Percentiles rank a stretch among this genome's conserved stretches.
Evolutionary conservation across 64 coral and sea anemone genomes (phyloP).

Genomic region (Montipora efflorescens): DNA sequence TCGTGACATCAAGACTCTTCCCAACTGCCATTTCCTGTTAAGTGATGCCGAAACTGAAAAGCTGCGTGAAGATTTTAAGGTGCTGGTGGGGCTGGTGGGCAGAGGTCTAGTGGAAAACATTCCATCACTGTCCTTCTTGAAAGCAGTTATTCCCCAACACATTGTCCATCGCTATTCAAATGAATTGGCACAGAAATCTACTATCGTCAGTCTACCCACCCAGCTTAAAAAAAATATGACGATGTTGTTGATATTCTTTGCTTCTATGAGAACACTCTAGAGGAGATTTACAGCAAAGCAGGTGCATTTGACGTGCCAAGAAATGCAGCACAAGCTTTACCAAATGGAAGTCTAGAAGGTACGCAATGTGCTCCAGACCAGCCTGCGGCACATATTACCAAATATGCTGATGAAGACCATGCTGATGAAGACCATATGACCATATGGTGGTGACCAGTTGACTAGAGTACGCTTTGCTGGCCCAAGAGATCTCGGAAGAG

Average conservation of each 20-base stretch:
- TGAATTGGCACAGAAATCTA: constrained; percentile 33
- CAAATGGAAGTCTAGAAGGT: not conserved
- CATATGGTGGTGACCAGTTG: constrained; percentile 65
- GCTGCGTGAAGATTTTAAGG: constrained; percentile 46
- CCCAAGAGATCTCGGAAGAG: constrained; percentile 42
- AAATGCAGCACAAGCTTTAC: constrained; percentile 7
- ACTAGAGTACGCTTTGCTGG: constrained; percentile 67
- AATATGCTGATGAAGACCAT: constrained; percentile 15
- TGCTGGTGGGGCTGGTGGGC: constrained; percentile 17
- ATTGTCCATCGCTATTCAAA: constrained; percentile 13
- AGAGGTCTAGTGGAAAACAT: constrained; percentile 1
- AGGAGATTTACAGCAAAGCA: constrained; percentile 18
- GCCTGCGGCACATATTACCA: constrained; percentile 18
- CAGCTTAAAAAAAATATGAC: constrained; percentile 50
- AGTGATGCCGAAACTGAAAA: constrained; percentile 13
- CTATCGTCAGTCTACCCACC: not conserved
- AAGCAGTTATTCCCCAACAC: constrained; percentile 58
- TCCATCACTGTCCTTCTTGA: constrained; percentile 37
- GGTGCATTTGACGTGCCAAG: not conserved
- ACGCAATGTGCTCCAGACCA: constrained; percentile 29
- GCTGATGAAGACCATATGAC: constrained; percentile 27
- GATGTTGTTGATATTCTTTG: constrained; percentile 46
- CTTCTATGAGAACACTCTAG: constrained; percentile 24
- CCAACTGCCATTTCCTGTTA: constrained; percentile 23
- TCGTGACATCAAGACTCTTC: constrained; percentile 47